A percentile compares a stretch with the other conserved stretches of the same genome.
Conservation (phyloP, 1,140 invertebrate species). For the Diorhabda carinulata region DNA sequence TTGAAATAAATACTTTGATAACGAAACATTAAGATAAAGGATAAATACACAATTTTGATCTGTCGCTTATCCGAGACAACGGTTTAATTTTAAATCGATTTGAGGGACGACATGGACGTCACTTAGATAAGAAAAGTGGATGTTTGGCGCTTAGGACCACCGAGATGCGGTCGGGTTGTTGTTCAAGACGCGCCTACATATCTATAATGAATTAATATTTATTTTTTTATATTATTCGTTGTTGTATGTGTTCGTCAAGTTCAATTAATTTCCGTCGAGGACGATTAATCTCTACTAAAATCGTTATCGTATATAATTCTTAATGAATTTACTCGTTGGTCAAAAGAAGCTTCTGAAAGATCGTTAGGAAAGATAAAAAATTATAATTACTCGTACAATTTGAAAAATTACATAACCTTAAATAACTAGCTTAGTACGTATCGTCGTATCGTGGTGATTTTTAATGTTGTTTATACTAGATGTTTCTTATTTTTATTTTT, state of each 20-base stretch:
- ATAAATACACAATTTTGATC: conserved; percentile 40
- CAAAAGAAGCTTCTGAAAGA: too few relatives aligned
- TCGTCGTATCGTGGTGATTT: too few relatives aligned
- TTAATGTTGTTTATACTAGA: too few relatives aligned
- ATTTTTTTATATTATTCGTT: background rate
- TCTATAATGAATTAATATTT: background rate
- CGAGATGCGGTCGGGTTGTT: background rate
- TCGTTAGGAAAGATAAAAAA: too few relatives aligned
- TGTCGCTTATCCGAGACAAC: conserved; percentile 40
- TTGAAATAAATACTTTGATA: conserved; percentile 47
- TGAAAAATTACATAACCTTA: too few relatives aligned
- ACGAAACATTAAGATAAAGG: conserved; percentile 44
- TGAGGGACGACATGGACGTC: conserved; percentile 34
- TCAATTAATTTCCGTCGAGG: background rate
- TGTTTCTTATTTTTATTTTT: too few relatives aligned
- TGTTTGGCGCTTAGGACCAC: conserved; percentile 14
- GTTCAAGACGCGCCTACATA: too few relatives aligned
- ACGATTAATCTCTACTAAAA: background rate
- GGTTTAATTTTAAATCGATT: conserved; percentile 48
- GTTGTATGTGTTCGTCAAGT: background rate
- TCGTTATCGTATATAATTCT: too few relatives aligned
- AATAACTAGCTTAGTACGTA: too few relatives aligned
- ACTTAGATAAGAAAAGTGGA: conserved; percentile 20
- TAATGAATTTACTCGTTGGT: too few relatives aligned
- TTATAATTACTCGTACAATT: too few relatives aligned